phyloP scores from a whole-genome alignment of 1,140 invertebrate genomes.

The Varroa destructor region DNA sequence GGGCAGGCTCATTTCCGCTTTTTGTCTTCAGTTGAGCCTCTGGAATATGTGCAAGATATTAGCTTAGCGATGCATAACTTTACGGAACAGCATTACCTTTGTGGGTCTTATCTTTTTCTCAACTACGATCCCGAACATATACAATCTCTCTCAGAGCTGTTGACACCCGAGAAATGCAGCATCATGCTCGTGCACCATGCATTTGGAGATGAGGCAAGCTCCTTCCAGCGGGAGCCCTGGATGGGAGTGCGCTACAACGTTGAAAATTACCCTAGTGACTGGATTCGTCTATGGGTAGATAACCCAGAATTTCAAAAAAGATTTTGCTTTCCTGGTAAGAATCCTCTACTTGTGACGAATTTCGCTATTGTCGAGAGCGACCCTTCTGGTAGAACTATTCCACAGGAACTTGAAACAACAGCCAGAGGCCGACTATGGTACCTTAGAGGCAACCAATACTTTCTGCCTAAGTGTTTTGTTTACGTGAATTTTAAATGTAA shows the following conservation, averaged over 20 bases:
- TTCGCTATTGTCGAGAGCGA: slow-evolving; percentile 4
- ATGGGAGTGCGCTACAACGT: not conserved
- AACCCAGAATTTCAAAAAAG: not conserved
- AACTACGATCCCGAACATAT: slow-evolving; percentile 7
- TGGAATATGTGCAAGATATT: slow-evolving; percentile 35
- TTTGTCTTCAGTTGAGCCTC: slow-evolving; percentile 41
- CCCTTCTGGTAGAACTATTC: not conserved
- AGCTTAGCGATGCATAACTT: slow-evolving; percentile 38
- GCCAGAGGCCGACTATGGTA: not conserved
- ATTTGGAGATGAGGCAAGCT: not conserved
- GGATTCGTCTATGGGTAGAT: not conserved
- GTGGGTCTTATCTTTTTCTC: not conserved
- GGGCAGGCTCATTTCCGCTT: slow-evolving; percentile 34
- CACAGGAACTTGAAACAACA: not conserved
- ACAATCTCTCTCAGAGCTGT: not conserved
- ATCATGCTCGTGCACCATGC: not conserved
- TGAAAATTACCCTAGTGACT: not conserved
- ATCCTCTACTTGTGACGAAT: not conserved
- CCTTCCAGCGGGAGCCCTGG: not conserved
- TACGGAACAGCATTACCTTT: not conserved
- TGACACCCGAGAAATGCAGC: slow-evolving; percentile 21
- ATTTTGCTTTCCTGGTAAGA: not conserved
- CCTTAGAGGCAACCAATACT: not conserved
- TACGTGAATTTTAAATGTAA: too few species aligned
- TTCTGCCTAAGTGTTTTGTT: not conserved